These are phyloP conservation scores for Cylindroiulus punctatus DNA, from an alignment of 2,888 invertebrate genomes.

Conservation along the genomic window DNA sequence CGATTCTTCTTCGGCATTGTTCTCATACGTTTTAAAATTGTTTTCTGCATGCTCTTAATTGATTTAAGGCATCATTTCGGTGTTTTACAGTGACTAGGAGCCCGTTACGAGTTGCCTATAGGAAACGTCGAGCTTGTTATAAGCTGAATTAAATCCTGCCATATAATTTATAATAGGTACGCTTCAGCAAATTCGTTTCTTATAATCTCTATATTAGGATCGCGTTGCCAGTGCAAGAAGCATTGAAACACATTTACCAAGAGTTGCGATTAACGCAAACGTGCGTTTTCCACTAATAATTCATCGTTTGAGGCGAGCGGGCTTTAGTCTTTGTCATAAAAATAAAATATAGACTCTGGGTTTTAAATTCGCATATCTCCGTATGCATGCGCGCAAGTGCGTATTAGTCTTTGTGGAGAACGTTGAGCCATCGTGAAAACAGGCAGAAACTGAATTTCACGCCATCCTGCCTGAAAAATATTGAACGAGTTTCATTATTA, in stretches of 20 bases:
- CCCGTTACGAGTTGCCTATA: background rate
- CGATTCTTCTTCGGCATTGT: background rate
- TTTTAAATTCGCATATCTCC: constrained; percentile 4
- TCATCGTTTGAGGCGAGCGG: constrained; percentile 29
- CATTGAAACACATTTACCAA: background rate
- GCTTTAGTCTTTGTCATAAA: constrained; percentile 38
- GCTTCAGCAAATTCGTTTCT: constrained; percentile 22
- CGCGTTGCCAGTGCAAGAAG: background rate
- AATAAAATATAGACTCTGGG: constrained; percentile 31
- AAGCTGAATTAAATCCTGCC: constrained; percentile 23
- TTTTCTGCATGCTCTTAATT: background rate
- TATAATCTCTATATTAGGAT: constrained; percentile 18
- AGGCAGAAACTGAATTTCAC: constrained; percentile 34
- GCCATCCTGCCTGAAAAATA: constrained; percentile 20
- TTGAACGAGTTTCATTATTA: constrained; percentile 12
- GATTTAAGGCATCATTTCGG: background rate
- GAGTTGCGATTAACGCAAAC: constrained; percentile 3
- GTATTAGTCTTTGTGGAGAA: constrained; percentile 2
- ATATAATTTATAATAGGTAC: constrained; percentile 31
- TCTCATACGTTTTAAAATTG: constrained; percentile 16
- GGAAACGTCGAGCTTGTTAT: constrained; percentile 2
- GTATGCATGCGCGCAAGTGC: background rate
- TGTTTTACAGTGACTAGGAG: background rate
- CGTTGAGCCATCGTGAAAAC: constrained; percentile 18
- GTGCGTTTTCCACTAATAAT: background rate